These are phyloP conservation scores for Acanthopagrus latus DNA, from an alignment of 2,797 vertebrate species.

Conservation along the genomic window DNA sequence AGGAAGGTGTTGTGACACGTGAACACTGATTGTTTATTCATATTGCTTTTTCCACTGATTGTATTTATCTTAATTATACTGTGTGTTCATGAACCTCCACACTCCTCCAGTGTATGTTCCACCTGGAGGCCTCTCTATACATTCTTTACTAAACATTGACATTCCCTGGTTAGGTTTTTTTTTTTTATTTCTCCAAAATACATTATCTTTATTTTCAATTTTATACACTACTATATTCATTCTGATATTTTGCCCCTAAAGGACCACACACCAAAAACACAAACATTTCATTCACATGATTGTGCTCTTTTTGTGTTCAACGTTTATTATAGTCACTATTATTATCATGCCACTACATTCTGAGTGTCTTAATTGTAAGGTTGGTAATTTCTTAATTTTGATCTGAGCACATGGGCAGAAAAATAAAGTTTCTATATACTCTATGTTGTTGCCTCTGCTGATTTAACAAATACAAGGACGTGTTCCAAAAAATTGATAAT, in stretches of 20 bases:
- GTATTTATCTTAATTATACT: conserved; percentile 13
- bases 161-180: conserved; percentile 20
- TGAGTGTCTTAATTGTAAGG: conserved; percentile 5
- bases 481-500: too few relatives aligned
- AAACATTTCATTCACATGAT: conserved; percentile 17
- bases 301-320: background rate
- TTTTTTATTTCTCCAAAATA: conserved; percentile 15
- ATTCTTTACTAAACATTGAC: conserved; percentile 12
- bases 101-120: background rate
- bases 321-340: background rate
- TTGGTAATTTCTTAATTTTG: background rate
- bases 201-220: background rate
- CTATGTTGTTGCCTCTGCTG: too few relatives aligned
- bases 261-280: background rate
- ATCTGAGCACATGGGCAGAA: conserved; percentile 3
- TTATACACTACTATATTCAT: conserved; percentile 2
- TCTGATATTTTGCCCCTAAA: background rate
- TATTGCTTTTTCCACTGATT: conserved; percentile 19
- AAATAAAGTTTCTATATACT: background rate
- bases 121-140: conserved; percentile 43
- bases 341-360: conserved; percentile 54
- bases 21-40: conserved; percentile 17
- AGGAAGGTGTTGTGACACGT: background rate
- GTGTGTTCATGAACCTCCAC: background rate
- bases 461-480: too few relatives aligned